Percentiles rank a stretch among this genome's conserved stretches.
Evolutionary conservation across 2,888 invertebrate genomes (phyloP).

Genomic region (Beris chalybata): DNA sequence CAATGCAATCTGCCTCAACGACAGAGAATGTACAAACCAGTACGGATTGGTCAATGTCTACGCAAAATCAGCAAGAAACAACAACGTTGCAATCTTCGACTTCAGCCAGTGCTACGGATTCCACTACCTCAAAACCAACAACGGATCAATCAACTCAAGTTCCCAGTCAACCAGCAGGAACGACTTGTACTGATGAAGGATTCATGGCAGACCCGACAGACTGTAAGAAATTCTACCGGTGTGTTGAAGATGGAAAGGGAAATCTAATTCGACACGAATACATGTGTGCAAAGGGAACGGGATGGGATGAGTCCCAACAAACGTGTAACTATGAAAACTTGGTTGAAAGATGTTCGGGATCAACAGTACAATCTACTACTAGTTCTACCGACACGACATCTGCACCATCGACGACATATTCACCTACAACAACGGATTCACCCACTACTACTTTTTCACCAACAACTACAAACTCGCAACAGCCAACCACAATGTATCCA

Average conservation of each 20-base stretch:
- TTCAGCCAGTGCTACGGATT: neutral
- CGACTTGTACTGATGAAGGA: constrained; percentile 61
- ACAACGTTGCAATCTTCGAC: constrained; percentile 12
- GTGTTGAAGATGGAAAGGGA: constrained; percentile 59
- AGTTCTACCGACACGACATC: constrained; percentile 35
- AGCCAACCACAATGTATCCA: constrained; percentile 20
- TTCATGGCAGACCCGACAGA: constrained; percentile 65
- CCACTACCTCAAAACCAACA: constrained; percentile 24
- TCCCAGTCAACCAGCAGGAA: constrained; percentile 50
- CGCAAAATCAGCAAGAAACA: constrained; percentile 34
- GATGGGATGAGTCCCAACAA: constrained; percentile 68
- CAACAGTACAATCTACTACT: constrained; percentile 35
- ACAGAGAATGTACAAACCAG: constrained; percentile 23
- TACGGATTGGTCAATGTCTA: neutral
- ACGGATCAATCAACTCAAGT: constrained; percentile 28
- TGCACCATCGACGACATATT: neutral
- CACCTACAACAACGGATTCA: constrained; percentile 29
- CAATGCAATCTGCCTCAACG: constrained; percentile 35
- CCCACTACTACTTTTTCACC: neutral
- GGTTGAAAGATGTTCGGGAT: constrained; percentile 49
- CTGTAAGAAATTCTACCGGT: constrained; percentile 64
- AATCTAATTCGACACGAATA: constrained; percentile 63
- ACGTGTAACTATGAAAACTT: constrained; percentile 62
- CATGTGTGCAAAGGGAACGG: constrained; percentile 66
- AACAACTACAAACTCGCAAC: neutral